These are phyloP conservation scores for Ericerus pela DNA, from an alignment of 1,140 invertebrate genomes.

Conservation along the genomic window DNA sequence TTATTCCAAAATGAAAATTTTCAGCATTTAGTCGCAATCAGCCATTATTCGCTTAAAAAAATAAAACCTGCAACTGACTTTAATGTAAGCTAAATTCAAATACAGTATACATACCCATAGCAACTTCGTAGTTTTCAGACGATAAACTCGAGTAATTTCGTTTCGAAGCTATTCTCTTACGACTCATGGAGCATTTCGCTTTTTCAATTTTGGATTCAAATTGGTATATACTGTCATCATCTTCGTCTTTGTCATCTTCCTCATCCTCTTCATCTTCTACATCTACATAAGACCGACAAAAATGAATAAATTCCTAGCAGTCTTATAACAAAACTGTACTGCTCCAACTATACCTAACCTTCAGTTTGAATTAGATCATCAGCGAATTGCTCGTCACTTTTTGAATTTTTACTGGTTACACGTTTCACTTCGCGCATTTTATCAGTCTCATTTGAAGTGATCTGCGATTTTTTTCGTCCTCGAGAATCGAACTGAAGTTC, in stretches of 20 bases:
- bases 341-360: no score
- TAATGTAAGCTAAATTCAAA: no score
- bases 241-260: neutral
- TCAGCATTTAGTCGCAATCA: no score
- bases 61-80: no score
- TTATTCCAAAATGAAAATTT: no score
- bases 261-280: neutral
- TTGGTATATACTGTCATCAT: neutral
- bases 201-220: slow-evolving; percentile 3
- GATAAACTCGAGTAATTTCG: neutral
- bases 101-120: neutral
- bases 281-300: neutral
- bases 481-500: neutral
- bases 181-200: neutral
- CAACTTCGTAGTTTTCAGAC: neutral
- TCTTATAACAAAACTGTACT: no score
- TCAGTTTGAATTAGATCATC: slow-evolving; percentile 6
- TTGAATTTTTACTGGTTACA: neutral
- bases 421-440: neutral
- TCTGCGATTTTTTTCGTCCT: neutral
- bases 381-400: neutral
- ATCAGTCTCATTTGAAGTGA: neutral
- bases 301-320: neutral
- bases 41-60: no score
- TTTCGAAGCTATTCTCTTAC: neutral